Conservation (phyloP, 1,140 invertebrate genomes). For the Drepana arcuata region DNA sequence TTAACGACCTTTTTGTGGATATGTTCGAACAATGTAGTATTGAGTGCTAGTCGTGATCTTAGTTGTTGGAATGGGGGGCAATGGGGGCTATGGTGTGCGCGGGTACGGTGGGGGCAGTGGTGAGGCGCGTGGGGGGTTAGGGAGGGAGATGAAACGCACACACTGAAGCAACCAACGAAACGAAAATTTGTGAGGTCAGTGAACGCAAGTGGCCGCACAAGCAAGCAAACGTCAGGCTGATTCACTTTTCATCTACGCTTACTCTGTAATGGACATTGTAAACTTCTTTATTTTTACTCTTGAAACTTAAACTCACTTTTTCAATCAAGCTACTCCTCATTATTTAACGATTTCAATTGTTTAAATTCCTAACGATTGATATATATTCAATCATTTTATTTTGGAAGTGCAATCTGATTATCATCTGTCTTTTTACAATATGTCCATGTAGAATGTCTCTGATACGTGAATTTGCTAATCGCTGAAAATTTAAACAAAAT, state of each 20-base stretch:
- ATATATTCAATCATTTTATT: too few relatives aligned
- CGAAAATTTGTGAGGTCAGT: conserved; percentile 67
- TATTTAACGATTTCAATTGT: too few relatives aligned
- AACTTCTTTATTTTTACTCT: conserved; percentile 33
- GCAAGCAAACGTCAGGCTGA: conserved; percentile 60
- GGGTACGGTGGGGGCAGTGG: too few relatives aligned
- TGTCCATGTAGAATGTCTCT: too few relatives aligned
- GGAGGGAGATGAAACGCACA: conserved; percentile 25
- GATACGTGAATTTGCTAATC: too few relatives aligned
- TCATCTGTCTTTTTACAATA: too few relatives aligned
- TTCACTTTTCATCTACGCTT: conserved; percentile 68
- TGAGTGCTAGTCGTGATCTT: conserved; percentile 39
- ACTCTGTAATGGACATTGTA: conserved; percentile 38
- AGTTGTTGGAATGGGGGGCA: conserved; percentile 38
- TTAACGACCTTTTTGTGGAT: conserved; percentile 11
- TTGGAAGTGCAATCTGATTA: too few relatives aligned
- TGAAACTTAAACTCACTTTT: conserved; percentile 27
- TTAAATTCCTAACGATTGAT: too few relatives aligned
- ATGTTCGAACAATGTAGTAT: conserved; percentile 20
- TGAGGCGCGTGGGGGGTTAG: conserved; percentile 9
- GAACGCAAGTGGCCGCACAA: conserved; percentile 59
- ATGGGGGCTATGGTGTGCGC: too few relatives aligned
- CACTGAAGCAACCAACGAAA: conserved; percentile 55
- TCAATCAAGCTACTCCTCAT: too few relatives aligned
- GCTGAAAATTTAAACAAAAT: too few relatives aligned